Conservation (phyloP, 2,113 vertebrate genomes). For the Eptesicus fuscus region DNA sequence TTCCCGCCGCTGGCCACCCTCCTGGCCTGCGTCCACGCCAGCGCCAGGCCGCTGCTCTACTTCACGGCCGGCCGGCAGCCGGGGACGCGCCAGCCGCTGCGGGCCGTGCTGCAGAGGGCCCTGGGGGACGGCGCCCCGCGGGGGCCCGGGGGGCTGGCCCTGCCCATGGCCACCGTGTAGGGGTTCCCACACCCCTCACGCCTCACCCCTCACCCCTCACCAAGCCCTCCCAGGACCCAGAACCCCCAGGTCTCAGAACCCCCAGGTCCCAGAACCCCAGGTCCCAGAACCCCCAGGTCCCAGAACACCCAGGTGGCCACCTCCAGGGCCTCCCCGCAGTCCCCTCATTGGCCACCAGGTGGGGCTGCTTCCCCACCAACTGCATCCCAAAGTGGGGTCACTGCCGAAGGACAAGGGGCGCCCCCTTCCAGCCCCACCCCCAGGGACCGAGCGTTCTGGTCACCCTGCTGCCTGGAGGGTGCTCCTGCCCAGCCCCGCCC, state of each 20-base stretch:
- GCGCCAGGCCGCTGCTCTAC: not conserved
- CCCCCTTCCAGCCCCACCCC: not conserved
- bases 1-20: rapidly evolving
- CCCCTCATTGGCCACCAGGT: not conserved
- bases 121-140: not conserved
- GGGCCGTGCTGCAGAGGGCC: not conserved
- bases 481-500: not conserved
- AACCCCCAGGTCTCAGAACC: rapidly evolving
- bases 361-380: not conserved
- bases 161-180: not conserved
- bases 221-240: not conserved
- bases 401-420: rapidly evolving
- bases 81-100: not conserved
- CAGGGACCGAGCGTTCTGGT: not conserved
- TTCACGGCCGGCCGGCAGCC: not conserved
- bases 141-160: not conserved
- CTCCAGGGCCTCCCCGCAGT: too few species aligned
- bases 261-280: too few species aligned
- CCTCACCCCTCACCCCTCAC: too few species aligned
- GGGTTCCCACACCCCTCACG: not conserved
- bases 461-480: not conserved
- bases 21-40: constrained; percentile 36
- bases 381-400: rapidly evolving
- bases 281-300: too few species aligned
- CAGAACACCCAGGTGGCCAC: rapidly evolving